These are phyloP conservation scores for Oconnorella tubifera DNA, from an alignment of 2,888 invertebrate species.

Conservation along the genomic window DNA sequence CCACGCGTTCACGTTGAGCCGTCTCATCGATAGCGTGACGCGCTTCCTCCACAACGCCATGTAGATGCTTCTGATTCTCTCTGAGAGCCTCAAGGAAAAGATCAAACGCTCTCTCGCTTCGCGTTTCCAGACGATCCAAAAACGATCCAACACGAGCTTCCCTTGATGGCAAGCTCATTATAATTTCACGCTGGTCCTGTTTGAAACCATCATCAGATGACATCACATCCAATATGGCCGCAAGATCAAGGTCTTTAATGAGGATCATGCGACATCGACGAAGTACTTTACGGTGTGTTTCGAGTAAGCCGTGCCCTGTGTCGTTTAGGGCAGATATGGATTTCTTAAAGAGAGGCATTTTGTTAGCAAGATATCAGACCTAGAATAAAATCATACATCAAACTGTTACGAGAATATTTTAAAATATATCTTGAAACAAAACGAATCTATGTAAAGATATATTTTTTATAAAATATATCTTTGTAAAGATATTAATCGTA, in stretches of 20 bases:
- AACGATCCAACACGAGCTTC: conserved; percentile 27
- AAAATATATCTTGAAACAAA: too few species aligned
- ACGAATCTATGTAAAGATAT: too few species aligned
- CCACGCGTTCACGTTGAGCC: conserved; percentile 6
- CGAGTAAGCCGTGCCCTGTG: background rate
- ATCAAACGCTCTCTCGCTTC: conserved; percentile 26
- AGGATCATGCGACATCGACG: conserved; percentile 30
- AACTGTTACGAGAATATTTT: too few species aligned
- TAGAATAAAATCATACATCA: too few species aligned
- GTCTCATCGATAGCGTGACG: conserved; percentile 17
- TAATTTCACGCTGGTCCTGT: conserved; percentile 15
- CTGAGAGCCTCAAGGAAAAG: conserved; percentile 28
- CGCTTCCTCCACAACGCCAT: conserved; percentile 25
- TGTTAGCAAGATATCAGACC: too few species aligned
- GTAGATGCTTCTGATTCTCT: conserved; percentile 29
- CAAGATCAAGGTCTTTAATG: conserved; percentile 29
- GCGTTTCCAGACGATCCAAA: conserved; percentile 29
- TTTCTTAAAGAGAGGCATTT: conserved; percentile 10
- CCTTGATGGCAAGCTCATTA: conserved; percentile 13
- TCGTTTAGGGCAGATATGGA: background rate
- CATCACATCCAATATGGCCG: conserved; percentile 19
- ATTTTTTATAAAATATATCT: too few species aligned
- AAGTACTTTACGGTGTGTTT: conserved; percentile 24
- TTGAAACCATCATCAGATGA: conserved; percentile 19
- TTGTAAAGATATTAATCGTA: too few species aligned